Evolutionary conservation across 2,888 invertebrate species (phyloP).

Genomic region (Nebria brevicollis): DNA sequence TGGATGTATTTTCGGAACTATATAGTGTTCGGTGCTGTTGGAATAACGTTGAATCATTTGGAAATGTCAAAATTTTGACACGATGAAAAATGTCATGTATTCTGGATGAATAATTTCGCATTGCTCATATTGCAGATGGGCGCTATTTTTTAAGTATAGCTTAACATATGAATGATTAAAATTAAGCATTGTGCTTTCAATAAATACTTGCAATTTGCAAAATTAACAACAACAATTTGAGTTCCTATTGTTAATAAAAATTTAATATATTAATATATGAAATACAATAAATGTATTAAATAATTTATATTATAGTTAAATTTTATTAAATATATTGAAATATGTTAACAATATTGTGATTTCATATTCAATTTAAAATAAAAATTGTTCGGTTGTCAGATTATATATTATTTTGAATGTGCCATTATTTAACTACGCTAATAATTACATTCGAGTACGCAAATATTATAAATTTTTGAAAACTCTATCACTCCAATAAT

Average conservation of each 20-base stretch:
- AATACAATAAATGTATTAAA: not conserved
- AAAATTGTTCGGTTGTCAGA: not conserved
- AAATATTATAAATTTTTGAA: not conserved
- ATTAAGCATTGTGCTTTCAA: not conserved
- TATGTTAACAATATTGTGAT: not conserved
- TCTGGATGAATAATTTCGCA: conserved; percentile 39
- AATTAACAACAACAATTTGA: no score
- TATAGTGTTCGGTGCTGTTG: not conserved
- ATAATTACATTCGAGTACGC: not conserved
- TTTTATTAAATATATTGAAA: not conserved
- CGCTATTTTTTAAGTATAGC: not conserved
- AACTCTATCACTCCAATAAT: not conserved
- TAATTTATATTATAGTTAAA: not conserved
- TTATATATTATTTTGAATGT: not conserved
- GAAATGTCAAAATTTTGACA: conserved; percentile 35
- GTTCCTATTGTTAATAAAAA: no score
- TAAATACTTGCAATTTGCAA: no score
- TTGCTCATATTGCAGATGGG: not conserved
- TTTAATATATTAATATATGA: not conserved
- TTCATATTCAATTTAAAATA: not conserved
- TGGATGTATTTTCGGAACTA: conserved; percentile 3
- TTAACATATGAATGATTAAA: not conserved
- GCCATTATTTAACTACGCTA: not conserved
- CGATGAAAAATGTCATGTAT: conserved; percentile 38
- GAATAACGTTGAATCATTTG: conserved; percentile 30